phyloP scores from a whole-genome alignment of 1,140 invertebrate species.

The Papilio polytes region DNA sequence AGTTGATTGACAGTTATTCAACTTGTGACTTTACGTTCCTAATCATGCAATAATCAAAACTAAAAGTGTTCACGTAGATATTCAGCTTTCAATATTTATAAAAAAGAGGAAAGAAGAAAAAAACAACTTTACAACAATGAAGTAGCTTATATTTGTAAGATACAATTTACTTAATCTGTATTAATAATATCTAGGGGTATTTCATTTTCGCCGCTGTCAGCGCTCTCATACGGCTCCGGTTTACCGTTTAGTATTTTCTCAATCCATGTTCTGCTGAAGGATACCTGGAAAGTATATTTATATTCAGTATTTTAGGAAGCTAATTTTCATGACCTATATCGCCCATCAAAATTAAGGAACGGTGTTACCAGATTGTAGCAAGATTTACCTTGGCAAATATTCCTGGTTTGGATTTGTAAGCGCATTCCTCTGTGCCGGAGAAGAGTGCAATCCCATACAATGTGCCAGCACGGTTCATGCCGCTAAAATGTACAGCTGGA shows the following conservation, averaged over 20 bases:
- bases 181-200: constrained; percentile 56
- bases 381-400: constrained; percentile 68
- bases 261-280: constrained; percentile 68
- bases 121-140: constrained; percentile 26
- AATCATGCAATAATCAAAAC: neutral
- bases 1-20: constrained; percentile 17
- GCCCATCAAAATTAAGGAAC: neutral
- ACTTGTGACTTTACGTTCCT: constrained; percentile 39
- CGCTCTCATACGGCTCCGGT: constrained; percentile 57
- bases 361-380: neutral
- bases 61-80: neutral
- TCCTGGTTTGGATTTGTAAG: constrained; percentile 73
- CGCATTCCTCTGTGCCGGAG: constrained; percentile 77
- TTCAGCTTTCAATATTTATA: neutral
- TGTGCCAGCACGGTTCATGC: constrained; percentile 64
- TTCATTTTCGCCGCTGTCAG: constrained; percentile 67
- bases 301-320: neutral
- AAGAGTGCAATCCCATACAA: constrained; percentile 73
- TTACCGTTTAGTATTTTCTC: constrained; percentile 57
- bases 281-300: constrained; percentile 59
- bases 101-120: neutral
- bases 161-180: constrained; percentile 30
- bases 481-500: constrained; percentile 74
- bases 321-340: neutral
- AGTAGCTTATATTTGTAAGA: constrained; percentile 18